phyloP scores from a whole-genome alignment of 1,140 invertebrate species.

The Drosophila burlai region DNA sequence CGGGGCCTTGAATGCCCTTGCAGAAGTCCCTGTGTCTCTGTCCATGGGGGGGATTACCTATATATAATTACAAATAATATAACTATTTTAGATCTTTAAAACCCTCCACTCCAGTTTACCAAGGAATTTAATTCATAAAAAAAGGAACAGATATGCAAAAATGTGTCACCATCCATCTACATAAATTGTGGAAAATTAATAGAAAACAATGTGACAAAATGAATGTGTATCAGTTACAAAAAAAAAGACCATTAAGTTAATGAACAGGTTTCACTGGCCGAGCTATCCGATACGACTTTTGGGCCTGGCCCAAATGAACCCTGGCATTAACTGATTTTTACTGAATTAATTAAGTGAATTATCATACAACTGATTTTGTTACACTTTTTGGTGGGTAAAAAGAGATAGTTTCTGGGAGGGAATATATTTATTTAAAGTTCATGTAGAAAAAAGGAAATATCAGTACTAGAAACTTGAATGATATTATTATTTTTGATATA shows the following conservation, averaged over 20 bases:
- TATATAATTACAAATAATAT: not conserved
- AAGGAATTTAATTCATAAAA: not conserved
- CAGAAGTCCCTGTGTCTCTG: constrained; percentile 10
- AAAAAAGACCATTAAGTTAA: constrained; percentile 22
- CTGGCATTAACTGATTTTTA: constrained; percentile 50
- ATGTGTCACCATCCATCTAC: constrained; percentile 7
- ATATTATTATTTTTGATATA: not conserved
- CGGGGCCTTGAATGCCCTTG: constrained; percentile 30
- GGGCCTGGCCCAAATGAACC: constrained; percentile 35
- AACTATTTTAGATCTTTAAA: not conserved
- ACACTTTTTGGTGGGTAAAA: not conserved
- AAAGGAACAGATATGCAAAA: not conserved
- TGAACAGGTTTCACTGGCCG: constrained; percentile 1
- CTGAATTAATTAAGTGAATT: constrained; percentile 28
- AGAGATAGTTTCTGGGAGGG: not conserved
- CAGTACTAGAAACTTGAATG: not conserved
- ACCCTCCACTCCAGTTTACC: not conserved
- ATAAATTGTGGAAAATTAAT: constrained; percentile 11
- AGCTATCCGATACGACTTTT: constrained; percentile 9
- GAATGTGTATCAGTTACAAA: constrained; percentile 3
- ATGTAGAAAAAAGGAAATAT: no score
- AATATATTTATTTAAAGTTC: not conserved
- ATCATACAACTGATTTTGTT: constrained; percentile 7
- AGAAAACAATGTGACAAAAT: constrained; percentile 3
- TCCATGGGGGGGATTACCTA: not conserved